Percentiles rank a stretch among this genome's conserved stretches.
Conservation (phyloP, 2,113 vertebrate genomes). For the Phaethon lepturus region DNA sequence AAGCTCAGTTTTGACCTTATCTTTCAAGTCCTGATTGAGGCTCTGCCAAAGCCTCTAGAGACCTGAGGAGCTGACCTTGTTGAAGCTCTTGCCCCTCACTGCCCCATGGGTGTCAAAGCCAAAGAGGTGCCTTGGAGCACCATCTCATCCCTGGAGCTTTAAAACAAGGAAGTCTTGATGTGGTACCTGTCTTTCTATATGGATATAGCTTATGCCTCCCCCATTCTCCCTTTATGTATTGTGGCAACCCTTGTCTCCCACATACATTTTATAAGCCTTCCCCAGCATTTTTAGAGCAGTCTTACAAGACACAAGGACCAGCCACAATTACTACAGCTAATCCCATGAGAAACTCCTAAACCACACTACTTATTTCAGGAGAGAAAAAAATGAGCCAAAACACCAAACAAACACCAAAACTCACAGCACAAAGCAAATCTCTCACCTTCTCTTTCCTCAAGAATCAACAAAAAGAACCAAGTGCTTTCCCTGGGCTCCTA, state of each 20-base stretch:
- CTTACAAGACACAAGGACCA: background rate
- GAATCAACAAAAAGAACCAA: background rate
- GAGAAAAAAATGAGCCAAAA: background rate
- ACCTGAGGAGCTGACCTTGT: background rate
- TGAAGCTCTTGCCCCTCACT: background rate
- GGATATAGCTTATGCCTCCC: background rate
- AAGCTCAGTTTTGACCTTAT: background rate
- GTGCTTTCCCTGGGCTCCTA: background rate
- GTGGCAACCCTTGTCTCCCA: background rate
- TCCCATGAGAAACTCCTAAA: background rate
- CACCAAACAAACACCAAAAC: background rate
- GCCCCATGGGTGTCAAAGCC: fast-evolving
- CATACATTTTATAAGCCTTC: background rate
- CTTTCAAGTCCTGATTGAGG: background rate
- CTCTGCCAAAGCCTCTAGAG: background rate
- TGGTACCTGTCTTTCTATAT: background rate
- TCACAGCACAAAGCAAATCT: background rate
- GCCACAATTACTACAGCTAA: background rate
- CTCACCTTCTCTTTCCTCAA: background rate
- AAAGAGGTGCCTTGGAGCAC: background rate
- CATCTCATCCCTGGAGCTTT: background rate
- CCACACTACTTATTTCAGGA: background rate
- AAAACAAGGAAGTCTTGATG: background rate
- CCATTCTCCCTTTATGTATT: background rate
- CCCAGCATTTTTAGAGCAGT: background rate